Conservation (phyloP, 2,113 vertebrate genomes). For the Cricetomys ansorgei region DNA sequence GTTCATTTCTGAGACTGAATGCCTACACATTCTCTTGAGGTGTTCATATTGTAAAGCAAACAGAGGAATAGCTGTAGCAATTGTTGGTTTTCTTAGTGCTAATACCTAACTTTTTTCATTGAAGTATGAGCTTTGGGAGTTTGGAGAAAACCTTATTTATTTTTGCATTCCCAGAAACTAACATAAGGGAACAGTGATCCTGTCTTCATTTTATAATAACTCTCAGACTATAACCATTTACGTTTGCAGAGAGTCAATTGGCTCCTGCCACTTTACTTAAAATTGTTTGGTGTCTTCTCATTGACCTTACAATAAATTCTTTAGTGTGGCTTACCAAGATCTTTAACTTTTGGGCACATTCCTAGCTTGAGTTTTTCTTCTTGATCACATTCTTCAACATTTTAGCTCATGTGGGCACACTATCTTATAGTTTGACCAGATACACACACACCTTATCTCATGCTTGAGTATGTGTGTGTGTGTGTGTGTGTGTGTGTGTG, state of each 20-base stretch:
- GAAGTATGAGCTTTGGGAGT: not conserved
- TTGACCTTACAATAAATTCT: not conserved
- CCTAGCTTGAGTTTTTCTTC: not conserved
- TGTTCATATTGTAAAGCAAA: not conserved
- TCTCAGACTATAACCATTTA: not conserved
- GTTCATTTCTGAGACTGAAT: slow-evolving; percentile 9
- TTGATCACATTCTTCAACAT: not conserved
- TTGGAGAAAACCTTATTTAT: not conserved
- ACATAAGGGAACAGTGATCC: not conserved
- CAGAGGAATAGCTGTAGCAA: not conserved
- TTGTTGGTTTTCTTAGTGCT: not conserved
- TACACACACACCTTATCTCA: not conserved
- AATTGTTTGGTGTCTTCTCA: not conserved
- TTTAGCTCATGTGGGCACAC: not conserved
- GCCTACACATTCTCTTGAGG: not conserved
- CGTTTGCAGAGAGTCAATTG: not conserved
- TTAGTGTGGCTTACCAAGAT: not conserved
- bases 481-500: too few species aligned
- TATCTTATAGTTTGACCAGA: not conserved
- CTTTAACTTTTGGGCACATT: not conserved
- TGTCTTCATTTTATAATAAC: not conserved
- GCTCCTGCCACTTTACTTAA: not conserved
- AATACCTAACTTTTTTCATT: not conserved
- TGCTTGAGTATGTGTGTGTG: not conserved
- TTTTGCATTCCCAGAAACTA: not conserved